Evolutionary conservation across 1,140 invertebrate species (phyloP).

Genomic region (Microvelia longipes): DNA sequence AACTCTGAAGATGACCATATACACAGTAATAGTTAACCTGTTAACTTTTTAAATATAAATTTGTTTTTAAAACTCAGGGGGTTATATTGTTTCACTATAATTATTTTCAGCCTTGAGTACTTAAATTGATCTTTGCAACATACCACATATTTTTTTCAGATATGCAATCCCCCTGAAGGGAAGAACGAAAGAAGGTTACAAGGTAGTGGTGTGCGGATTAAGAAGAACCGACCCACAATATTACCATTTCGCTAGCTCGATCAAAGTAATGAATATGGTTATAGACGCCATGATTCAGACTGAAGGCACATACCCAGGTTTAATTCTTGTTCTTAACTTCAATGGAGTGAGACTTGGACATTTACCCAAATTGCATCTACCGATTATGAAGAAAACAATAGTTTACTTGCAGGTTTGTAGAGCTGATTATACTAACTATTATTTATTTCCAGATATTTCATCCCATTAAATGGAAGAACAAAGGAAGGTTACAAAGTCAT

Average conservation of each 20-base stretch:
- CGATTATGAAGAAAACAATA: constrained; percentile 41
- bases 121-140: no score
- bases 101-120: no score
- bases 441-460: constrained; percentile 31
- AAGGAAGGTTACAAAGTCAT: background rate
- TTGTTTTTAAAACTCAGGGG: no score
- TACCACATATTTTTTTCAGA: no score
- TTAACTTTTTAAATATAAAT: no score
- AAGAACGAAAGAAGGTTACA: constrained; percentile 27
- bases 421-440: constrained; percentile 15
- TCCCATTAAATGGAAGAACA: constrained; percentile 43
- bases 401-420: constrained; percentile 42
- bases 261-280: constrained; percentile 35
- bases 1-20: no score
- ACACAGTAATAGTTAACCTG: no score
- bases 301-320: constrained; percentile 25
- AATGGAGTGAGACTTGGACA: constrained; percentile 42
- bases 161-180: constrained; percentile 44
- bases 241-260: constrained; percentile 46
- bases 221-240: constrained; percentile 34
- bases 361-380: constrained; percentile 41
- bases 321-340: constrained; percentile 48
- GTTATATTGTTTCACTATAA: no score
- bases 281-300: constrained; percentile 16
- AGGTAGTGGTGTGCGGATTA: background rate